Evolutionary conservation across 2,113 vertebrate genomes (phyloP).

Genomic region (Oryzias melastigma): DNA sequence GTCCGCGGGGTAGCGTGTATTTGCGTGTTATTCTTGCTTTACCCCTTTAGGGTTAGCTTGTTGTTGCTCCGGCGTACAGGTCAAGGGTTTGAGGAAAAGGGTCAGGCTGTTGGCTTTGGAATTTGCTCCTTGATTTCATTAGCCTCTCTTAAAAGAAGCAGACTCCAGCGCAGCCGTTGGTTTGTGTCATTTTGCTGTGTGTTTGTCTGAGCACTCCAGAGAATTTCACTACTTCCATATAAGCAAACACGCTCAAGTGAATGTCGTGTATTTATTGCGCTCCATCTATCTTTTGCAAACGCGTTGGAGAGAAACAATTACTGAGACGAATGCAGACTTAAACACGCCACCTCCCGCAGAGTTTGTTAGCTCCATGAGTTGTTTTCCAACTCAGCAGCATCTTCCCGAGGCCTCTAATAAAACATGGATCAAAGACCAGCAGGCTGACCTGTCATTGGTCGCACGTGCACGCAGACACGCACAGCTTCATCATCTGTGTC

Average conservation of each 20-base stretch:
- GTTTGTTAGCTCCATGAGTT: conserved; percentile 56
- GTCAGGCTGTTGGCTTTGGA: conserved; percentile 39
- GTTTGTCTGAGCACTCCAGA: conserved; percentile 8
- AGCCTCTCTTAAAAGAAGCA: conserved; percentile 25
- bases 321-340: conserved; percentile 15
- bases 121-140: conserved; percentile 53
- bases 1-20: conserved; percentile 10
- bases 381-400: conserved; percentile 69
- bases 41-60: conserved; percentile 34
- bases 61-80: conserved; percentile 35
- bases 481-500: conserved; percentile 25
- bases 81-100: conserved; percentile 40
- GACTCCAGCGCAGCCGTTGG: neutral
- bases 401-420: conserved; percentile 71
- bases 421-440: conserved; percentile 70
- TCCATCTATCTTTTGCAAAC: conserved; percentile 4
- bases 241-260: conserved; percentile 21
- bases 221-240: conserved; percentile 8
- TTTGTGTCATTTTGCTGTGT: conserved; percentile 10
- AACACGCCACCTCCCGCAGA: conserved; percentile 50
- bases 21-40: conserved; percentile 36
- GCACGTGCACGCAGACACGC: conserved; percentile 33
- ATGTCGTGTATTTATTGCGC: conserved; percentile 12
- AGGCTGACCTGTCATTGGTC: conserved; percentile 50
- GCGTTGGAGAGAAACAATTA: conserved; percentile 11